phyloP scores from a whole-genome alignment of 2,113 vertebrate genomes.

The Trematomus loennbergii region DNA sequence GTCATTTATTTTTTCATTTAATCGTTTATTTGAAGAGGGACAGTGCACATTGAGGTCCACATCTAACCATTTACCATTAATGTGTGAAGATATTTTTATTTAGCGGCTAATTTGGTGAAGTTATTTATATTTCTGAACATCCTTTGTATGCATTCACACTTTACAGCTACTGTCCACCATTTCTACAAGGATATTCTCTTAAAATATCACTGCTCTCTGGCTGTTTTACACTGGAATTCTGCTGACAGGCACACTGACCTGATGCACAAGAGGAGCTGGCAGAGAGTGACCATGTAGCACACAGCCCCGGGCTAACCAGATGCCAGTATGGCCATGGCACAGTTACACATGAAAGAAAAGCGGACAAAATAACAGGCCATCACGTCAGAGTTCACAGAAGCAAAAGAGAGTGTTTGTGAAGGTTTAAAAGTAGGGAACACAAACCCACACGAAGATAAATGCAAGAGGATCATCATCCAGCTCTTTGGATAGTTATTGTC shows the following conservation, averaged over 20 bases:
- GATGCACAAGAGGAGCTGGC: slow-evolving; percentile 23
- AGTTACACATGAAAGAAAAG: slow-evolving; percentile 17
- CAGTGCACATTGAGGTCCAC: too few species aligned
- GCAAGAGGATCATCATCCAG: background rate
- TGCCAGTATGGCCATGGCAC: slow-evolving; percentile 13
- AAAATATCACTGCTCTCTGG: background rate
- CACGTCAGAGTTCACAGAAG: background rate
- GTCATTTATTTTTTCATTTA: too few species aligned
- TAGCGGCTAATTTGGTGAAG: background rate
- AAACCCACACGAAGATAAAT: slow-evolving; percentile 4
- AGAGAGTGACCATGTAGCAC: slow-evolving; percentile 31
- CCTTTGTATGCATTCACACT: background rate
- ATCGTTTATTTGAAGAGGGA: too few species aligned
- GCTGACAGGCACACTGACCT: slow-evolving; percentile 27
- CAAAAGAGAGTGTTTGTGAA: background rate
- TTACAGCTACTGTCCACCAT: background rate
- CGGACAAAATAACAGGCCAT: slow-evolving; percentile 4
- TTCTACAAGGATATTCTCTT: background rate
- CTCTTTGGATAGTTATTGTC: too few species aligned
- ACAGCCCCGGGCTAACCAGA: slow-evolving; percentile 26
- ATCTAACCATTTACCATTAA: background rate
- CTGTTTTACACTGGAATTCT: background rate
- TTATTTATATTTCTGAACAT: background rate
- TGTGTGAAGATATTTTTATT: background rate
- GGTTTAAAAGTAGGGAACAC: background rate